phyloP scores from a whole-genome alignment of 2,797 vertebrate species.

The Liasis olivaceus region DNA sequence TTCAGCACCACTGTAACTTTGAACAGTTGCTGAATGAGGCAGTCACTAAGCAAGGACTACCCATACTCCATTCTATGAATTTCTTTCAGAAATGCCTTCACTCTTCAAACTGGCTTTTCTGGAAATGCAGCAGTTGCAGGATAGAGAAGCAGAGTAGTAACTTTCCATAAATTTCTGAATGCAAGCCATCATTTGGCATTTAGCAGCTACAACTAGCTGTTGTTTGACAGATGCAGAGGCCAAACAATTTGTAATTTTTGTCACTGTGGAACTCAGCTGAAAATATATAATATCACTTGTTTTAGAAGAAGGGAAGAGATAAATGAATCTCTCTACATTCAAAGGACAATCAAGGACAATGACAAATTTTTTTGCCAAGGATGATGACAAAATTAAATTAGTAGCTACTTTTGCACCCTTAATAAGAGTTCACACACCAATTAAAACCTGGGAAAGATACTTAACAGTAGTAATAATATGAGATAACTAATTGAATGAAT shows the following conservation, averaged over 20 bases:
- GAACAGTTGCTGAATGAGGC: neutral
- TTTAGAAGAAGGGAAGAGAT: neutral
- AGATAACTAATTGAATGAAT: neutral
- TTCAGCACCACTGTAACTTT: neutral
- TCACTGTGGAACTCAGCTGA: neutral
- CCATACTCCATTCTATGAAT: neutral
- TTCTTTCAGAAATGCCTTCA: neutral
- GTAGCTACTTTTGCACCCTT: neutral
- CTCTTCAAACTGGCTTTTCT: neutral
- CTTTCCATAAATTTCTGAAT: neutral
- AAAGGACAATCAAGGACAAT: neutral
- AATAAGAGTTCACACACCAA: neutral
- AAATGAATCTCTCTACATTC: neutral
- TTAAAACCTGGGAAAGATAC: neutral
- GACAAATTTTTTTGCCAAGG: neutral
- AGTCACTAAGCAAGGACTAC: neutral
- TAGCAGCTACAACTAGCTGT: neutral
- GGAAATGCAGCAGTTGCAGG: neutral
- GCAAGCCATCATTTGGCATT: neutral
- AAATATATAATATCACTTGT: slow-evolving; percentile 5
- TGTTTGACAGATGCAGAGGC: neutral
- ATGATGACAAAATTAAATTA: slow-evolving; percentile 5
- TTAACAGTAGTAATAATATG: neutral
- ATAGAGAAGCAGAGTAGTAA: neutral
- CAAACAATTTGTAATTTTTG: neutral